phyloP scores from a whole-genome alignment of 2,888 invertebrate species.

The Cheilosia scutellata region DNA sequence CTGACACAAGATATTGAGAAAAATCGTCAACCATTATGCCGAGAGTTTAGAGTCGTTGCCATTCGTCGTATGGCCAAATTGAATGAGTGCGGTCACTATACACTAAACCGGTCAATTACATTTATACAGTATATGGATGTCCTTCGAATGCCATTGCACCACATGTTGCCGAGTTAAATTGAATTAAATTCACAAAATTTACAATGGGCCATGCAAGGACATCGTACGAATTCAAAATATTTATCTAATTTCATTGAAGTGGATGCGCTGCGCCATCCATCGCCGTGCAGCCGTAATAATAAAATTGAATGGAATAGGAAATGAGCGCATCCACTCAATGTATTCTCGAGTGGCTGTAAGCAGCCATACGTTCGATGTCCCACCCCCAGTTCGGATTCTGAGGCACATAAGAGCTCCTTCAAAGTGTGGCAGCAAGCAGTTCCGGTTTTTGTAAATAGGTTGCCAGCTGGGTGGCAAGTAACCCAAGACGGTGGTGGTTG shows the following conservation, averaged over 20 bases:
- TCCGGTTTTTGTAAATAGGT: constrained; percentile 3
- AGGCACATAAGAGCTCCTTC: constrained; percentile 5
- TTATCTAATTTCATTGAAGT: constrained; percentile 42
- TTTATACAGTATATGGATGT: constrained; percentile 19
- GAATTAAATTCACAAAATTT: constrained; percentile 36
- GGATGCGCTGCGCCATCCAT: constrained; percentile 6
- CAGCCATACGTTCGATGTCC: constrained; percentile 50
- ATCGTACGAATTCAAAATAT: constrained; percentile 41
- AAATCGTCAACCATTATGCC: constrained; percentile 51
- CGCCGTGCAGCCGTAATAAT: constrained; percentile 18
- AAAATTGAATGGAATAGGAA: constrained; percentile 69
- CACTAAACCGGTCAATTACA: constrained; percentile 59
- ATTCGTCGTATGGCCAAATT: neutral
- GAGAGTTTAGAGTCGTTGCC: constrained; percentile 7
- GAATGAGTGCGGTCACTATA: constrained; percentile 33
- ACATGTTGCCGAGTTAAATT: constrained; percentile 53
- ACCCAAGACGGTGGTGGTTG: constrained; percentile 2
- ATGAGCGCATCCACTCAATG: constrained; percentile 65
- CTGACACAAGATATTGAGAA: constrained; percentile 30
- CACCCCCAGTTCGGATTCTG: constrained; percentile 14
- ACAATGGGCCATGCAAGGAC: neutral
- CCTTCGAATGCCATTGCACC: constrained; percentile 44
- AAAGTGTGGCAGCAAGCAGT: constrained; percentile 17
- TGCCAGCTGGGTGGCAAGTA: neutral
- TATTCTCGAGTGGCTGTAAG: constrained; percentile 33